These are phyloP conservation scores for Microcebus jonahi DNA, from an alignment of 2,113 vertebrate genomes.

Conservation along the genomic window DNA sequence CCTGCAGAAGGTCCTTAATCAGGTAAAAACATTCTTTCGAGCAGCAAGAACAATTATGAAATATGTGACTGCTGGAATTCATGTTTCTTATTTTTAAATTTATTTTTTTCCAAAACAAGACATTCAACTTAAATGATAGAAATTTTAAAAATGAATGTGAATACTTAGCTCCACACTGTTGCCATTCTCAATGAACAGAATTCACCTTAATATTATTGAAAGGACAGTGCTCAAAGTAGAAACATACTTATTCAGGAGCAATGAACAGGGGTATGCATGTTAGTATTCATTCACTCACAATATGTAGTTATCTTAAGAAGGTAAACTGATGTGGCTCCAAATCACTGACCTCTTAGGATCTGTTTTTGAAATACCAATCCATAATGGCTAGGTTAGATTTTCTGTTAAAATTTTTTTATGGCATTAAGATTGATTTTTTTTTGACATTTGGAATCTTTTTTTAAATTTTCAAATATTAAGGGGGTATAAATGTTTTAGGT, in stretches of 20 bases:
- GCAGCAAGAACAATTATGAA: not conserved
- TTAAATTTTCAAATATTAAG: too few relatives aligned
- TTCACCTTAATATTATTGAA: not conserved
- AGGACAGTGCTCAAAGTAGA: not conserved
- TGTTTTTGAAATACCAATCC: not conserved
- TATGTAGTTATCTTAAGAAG: not conserved
- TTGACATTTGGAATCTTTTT: too few relatives aligned
- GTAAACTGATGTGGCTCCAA: not conserved
- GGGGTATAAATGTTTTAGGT: too few relatives aligned
- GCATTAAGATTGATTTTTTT: not conserved
- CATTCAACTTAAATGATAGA: not conserved
- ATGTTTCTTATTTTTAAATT: conserved; percentile 11
- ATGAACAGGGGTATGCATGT: not conserved
- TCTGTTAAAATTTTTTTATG: not conserved
- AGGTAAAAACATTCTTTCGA: conserved; percentile 73
- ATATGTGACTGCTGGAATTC: not conserved
- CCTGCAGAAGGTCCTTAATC: conserved; percentile 90
- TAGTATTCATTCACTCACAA: not conserved
- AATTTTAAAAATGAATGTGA: not conserved
- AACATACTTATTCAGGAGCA: not conserved
- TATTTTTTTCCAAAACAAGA: not conserved
- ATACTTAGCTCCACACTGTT: not conserved
- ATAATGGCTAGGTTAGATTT: not conserved
- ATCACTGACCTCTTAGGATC: not conserved
- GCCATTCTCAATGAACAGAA: not conserved